Conservation (phyloP, 2,113 vertebrate species). For the Protobothrops flavoviridis region DNA sequence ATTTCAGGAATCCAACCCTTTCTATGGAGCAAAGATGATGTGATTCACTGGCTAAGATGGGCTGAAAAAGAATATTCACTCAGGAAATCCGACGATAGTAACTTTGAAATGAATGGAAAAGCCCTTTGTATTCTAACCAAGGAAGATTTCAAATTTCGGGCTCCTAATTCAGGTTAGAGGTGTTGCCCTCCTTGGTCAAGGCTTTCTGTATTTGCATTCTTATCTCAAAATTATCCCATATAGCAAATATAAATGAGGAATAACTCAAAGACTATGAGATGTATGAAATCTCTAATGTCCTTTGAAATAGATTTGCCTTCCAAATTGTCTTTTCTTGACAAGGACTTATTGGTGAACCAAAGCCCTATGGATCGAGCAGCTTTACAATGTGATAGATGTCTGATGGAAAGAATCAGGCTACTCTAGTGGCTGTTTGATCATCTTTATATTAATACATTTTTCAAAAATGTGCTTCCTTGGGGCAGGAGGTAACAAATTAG, state of each 20-base stretch:
- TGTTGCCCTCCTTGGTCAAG: neutral
- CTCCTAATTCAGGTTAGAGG: constrained; percentile 84
- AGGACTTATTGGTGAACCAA: neutral
- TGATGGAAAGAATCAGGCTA: neutral
- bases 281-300: neutral
- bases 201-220: neutral
- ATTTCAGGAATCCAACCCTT: constrained; percentile 87
- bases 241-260: neutral
- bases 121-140: constrained; percentile 92
- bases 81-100: constrained; percentile 58
- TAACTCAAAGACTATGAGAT: neutral
- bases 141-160: constrained; percentile 86
- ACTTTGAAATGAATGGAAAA: constrained; percentile 89
- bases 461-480: neutral
- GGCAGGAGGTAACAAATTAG: neutral
- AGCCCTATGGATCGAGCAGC: neutral
- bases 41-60: constrained; percentile 89
- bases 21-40: constrained; percentile 89
- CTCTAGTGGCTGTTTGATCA: neutral
- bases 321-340: neutral
- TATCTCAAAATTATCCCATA: neutral
- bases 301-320: neutral
- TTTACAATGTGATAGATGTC: neutral
- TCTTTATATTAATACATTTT: neutral
- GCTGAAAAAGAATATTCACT: constrained; percentile 87